These are phyloP conservation scores for Diloba caeruleocephala DNA, from an alignment of 2,888 invertebrate species.

Conservation along the genomic window DNA sequence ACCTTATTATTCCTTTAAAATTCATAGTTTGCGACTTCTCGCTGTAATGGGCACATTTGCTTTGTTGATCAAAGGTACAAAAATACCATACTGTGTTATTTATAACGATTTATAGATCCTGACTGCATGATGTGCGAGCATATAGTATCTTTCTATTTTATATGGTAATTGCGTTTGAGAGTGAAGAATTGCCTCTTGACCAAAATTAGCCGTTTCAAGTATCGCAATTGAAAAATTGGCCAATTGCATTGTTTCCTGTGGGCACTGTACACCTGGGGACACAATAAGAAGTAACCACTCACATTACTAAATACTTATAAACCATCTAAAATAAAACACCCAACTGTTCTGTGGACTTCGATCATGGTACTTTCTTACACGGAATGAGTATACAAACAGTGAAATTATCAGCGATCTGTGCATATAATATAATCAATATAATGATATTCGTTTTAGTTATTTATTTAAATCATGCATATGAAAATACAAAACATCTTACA, in stretches of 20 bases:
- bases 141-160: conserved; percentile 54
- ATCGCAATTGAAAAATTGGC: conserved; percentile 85
- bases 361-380: too few species aligned
- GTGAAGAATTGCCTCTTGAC: conserved; percentile 72
- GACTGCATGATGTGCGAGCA: conserved; percentile 42
- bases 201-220: conserved; percentile 77
- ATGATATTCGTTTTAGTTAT: too few species aligned
- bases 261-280: conserved; percentile 65
- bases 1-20: conserved; percentile 38
- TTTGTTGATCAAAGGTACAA: conserved; percentile 45
- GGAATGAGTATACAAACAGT: too few species aligned
- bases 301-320: conserved; percentile 16
- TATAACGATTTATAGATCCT: conserved; percentile 54
- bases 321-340: neutral
- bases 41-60: conserved; percentile 16
- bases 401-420: too few species aligned
- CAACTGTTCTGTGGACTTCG: neutral
- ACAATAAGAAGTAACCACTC: conserved; percentile 44
- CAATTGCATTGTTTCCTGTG: conserved; percentile 86
- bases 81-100: conserved; percentile 49
- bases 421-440: too few species aligned
- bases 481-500: too few species aligned
- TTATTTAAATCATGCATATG: too few species aligned
- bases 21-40: conserved; percentile 22
- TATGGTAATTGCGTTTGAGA: conserved; percentile 59